phyloP scores from a whole-genome alignment of 2,113 vertebrate genomes.

The Platichthys flesus region DNA sequence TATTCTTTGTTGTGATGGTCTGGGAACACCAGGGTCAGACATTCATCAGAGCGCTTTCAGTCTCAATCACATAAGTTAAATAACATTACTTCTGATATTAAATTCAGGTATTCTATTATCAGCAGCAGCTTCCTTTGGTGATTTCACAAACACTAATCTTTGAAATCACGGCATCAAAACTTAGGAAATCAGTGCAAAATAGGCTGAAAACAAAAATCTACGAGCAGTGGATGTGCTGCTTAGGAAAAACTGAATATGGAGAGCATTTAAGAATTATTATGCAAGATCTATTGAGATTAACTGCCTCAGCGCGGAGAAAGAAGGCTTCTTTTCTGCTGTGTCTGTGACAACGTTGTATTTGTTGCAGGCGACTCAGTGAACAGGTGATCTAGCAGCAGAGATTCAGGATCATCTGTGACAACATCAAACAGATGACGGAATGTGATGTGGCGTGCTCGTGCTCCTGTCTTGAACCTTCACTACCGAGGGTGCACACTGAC shows the following conservation, averaged over 20 bases:
- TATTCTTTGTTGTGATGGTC: not conserved
- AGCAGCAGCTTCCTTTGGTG: not conserved
- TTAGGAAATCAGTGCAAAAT: not conserved
- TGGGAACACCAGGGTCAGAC: slow-evolving; percentile 20
- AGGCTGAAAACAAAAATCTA: not conserved
- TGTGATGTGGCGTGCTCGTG: slow-evolving; percentile 26
- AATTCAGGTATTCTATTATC: not conserved
- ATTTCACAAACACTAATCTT: not conserved
- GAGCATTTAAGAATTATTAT: not conserved
- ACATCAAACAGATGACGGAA: slow-evolving; percentile 15
- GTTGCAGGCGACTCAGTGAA: not conserved
- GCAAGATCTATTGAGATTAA: not conserved
- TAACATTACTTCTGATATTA: not conserved
- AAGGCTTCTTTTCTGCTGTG: not conserved
- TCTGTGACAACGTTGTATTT: not conserved
- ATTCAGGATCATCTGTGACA: slow-evolving; percentile 15
- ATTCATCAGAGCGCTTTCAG: slow-evolving; percentile 15
- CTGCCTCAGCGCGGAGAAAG: not conserved
- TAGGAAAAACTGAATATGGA: not conserved
- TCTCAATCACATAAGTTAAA: not conserved
- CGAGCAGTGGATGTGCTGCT: not conserved
- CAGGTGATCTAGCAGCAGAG: not conserved
- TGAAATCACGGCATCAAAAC: not conserved
- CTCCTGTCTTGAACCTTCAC: slow-evolving; percentile 25
- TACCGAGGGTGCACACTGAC: slow-evolving; percentile 66